These are phyloP conservation scores for Camponotus pennsylvanicus DNA, from an alignment of 1,140 invertebrate species.

Conservation along the genomic window DNA sequence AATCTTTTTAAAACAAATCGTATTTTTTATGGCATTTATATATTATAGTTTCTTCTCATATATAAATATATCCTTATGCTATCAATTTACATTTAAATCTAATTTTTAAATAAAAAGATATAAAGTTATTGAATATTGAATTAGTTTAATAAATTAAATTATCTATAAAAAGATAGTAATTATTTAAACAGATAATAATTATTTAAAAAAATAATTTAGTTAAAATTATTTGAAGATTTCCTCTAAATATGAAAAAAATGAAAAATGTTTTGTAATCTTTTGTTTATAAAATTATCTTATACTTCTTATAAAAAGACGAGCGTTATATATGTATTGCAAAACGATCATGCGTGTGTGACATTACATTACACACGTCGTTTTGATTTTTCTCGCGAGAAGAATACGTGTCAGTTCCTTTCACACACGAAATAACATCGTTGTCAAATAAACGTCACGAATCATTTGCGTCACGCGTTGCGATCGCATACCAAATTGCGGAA, in stretches of 20 bases:
- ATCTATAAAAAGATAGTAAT: background rate
- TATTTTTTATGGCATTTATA: background rate
- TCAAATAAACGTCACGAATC: constrained; percentile 43
- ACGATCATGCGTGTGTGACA: constrained; percentile 2
- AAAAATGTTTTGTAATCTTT: background rate
- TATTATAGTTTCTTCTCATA: background rate
- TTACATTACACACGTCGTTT: constrained; percentile 48
- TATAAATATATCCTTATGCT: background rate
- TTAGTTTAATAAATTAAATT: background rate
- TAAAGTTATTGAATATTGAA: background rate
- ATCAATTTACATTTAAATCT: background rate
- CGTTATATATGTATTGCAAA: background rate
- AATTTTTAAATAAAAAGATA: background rate
- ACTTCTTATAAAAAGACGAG: background rate
- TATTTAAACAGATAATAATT: too few species aligned
- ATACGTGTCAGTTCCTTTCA: background rate
- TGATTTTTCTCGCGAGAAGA: constrained; percentile 28
- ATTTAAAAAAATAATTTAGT: background rate
- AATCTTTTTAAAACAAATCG: background rate
- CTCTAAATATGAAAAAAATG: background rate
- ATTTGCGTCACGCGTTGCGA: constrained; percentile 53
- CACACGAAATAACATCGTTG: constrained; percentile 22
- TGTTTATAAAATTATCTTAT: background rate
- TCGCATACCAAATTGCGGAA: constrained; percentile 50
- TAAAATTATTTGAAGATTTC: background rate